These are phyloP conservation scores for Dendrocopos noguchii DNA, from an alignment of 2,113 vertebrate species.

Conservation along the genomic window DNA sequence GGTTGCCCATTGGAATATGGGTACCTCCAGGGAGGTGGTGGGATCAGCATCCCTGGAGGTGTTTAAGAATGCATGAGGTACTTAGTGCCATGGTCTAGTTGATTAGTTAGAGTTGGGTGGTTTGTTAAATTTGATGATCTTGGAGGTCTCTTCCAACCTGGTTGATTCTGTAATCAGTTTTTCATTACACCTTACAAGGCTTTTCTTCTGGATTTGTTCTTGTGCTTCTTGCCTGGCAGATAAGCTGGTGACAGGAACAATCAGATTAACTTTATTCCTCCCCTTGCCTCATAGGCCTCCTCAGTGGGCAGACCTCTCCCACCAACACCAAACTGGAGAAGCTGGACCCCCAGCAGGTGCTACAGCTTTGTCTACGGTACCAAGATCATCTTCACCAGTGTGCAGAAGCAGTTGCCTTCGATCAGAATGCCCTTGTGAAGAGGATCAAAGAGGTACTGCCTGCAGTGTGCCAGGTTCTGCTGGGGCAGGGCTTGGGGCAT, in stretches of 20 bases:
- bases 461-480: fast-evolving
- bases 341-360: constrained; percentile 89
- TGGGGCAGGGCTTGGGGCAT: background rate
- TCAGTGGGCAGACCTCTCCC: constrained; percentile 92
- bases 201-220: background rate
- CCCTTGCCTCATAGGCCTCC: constrained; percentile 78
- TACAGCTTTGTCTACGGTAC: constrained; percentile 93
- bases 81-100: too few species aligned
- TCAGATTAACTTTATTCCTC: background rate
- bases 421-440: constrained; percentile 96
- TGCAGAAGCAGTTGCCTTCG: constrained; percentile 94
- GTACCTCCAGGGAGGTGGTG: too few species aligned
- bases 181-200: background rate
- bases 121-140: too few species aligned
- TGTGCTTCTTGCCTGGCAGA: background rate
- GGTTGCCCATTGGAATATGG: too few species aligned
- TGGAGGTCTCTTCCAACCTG: too few species aligned
- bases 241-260: background rate
- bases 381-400: constrained; percentile 97
- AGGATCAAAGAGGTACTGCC: constrained; percentile 92
- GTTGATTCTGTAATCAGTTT: background rate
- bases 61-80: too few species aligned
- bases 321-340: constrained; percentile 89
- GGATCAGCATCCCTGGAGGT: too few species aligned
- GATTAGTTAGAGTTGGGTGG: too few species aligned